Evolutionary conservation across 2,797 vertebrate species (phyloP), one percentile per base, ranked within the genome.

Genomic region (Rhabdomys pumilio): DNA sequence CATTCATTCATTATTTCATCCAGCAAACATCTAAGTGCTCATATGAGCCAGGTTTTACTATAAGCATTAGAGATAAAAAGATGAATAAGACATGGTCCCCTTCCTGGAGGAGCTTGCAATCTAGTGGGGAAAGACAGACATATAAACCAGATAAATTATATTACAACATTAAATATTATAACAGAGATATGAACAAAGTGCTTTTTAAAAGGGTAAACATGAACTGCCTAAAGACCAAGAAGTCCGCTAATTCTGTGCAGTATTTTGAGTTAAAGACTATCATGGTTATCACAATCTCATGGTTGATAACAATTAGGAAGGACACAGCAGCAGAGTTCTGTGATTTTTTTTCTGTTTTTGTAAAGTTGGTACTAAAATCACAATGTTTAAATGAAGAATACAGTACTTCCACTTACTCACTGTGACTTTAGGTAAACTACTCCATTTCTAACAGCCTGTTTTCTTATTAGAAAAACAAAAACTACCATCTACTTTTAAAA

Each of bases 31-130:
- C 92, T 97, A 88, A 90, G 87, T 95, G 95, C 89, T 91, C 91
- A 97, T 24, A 95, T 81, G 73, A 97, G 86, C 69, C 86, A 96
- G 76, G 83, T 44, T 96, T 97, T 97, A 83, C 88, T 90, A 97
- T 94, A 94, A 97, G 96, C 89, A 98, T 65, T 96, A 97, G 80
- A 97, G 94, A 97, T 97, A 97, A 98, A 92, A 97, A 95, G 96
- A 97, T 98, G 97, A 98, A 98, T 98, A 98, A 98, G 97, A 98
- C 97, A 98, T 98, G 97, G 97, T 98, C 97, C 97, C 97, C 95
- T 97, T 97, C 94, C 95, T 97, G 96, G 92, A 97, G 97, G 96
- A 98, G 97, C 97, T 98, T 97, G 91, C 93, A 94, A 95, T 97
- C 91, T 97, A 95, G 75, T 87, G 95, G 97, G 97, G 96, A 89